phyloP scores from a whole-genome alignment of 2,797 vertebrate genomes.

The Triplophysa bombifrons region DNA sequence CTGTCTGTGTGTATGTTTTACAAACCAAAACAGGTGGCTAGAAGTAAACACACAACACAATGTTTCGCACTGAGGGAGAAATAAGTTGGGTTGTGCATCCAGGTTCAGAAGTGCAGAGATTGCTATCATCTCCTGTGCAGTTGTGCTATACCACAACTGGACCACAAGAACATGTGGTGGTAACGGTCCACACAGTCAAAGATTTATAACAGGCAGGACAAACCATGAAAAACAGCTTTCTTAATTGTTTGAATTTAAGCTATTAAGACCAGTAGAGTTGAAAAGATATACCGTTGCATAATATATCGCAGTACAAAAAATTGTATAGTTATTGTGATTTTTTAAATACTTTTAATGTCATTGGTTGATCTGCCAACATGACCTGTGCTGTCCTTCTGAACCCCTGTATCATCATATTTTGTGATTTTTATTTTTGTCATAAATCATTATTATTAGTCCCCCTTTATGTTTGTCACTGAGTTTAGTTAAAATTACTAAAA shows the following conservation, averaged over 20 bases:
- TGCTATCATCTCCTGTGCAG: not conserved
- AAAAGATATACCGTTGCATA: too few relatives aligned
- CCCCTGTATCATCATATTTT: too few relatives aligned
- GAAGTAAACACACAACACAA: slow-evolving; percentile 14
- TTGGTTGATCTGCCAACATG: too few relatives aligned
- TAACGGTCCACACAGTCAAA: not conserved
- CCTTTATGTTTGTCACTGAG: too few relatives aligned
- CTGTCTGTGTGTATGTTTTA: not conserved
- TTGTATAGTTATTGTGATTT: too few relatives aligned
- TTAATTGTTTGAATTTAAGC: not conserved
- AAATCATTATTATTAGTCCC: too few relatives aligned
- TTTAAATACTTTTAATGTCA: too few relatives aligned
- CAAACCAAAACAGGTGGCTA: slow-evolving; percentile 2
- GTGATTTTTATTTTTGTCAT: too few relatives aligned
- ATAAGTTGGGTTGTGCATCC: not conserved
- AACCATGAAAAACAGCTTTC: not conserved
- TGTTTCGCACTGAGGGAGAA: not conserved
- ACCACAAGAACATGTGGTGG: not conserved
- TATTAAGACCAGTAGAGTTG: too few relatives aligned
- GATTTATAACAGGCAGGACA: not conserved
- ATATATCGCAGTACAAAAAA: too few relatives aligned
- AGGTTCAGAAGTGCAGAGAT: slow-evolving; percentile 1
- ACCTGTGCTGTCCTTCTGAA: too few relatives aligned
- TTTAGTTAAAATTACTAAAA: too few relatives aligned
- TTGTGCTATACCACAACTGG: not conserved